These are phyloP conservation scores for Capitella teleta DNA, from an alignment of 1,140 invertebrate species.

Conservation along the genomic window DNA sequence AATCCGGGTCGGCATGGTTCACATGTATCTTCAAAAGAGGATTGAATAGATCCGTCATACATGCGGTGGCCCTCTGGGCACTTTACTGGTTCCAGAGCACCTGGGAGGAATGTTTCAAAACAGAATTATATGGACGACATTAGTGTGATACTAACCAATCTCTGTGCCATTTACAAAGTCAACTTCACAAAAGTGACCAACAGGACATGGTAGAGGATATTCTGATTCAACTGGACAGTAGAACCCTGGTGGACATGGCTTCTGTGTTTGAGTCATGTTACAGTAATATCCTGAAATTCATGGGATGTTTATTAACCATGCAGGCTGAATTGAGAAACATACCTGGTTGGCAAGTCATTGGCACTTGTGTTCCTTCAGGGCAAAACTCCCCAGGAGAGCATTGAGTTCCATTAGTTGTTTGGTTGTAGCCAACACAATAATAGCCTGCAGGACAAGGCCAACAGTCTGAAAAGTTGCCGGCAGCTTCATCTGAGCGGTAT, in stretches of 20 bases:
- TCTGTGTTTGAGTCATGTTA: slow-evolving; percentile 26
- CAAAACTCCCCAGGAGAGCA: slow-evolving; percentile 30
- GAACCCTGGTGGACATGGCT: slow-evolving; percentile 30
- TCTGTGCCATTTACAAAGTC: background rate
- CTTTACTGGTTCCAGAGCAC: slow-evolving; percentile 31
- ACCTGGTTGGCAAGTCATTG: slow-evolving; percentile 31
- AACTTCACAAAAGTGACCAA: slow-evolving; percentile 23
- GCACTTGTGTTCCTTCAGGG: slow-evolving; percentile 24
- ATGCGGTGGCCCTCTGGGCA: slow-evolving; percentile 29
- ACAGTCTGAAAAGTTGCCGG: slow-evolving; percentile 23
- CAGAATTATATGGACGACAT: background rate
- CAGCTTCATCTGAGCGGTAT: slow-evolving; percentile 20
- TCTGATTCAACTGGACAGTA: slow-evolving; percentile 32
- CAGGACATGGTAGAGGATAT: slow-evolving; percentile 28
- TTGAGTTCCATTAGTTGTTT: slow-evolving; percentile 26
- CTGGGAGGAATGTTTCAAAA: slow-evolving; percentile 14
- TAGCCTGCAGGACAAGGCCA: slow-evolving; percentile 28
- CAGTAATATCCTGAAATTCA: slow-evolving; percentile 32
- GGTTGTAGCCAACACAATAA: slow-evolving; percentile 27
- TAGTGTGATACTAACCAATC: background rate
- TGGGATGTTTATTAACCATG: background rate
- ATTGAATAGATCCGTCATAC: slow-evolving; percentile 22
- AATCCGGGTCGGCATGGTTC: slow-evolving; percentile 28
- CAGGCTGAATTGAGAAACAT: slow-evolving; percentile 1
- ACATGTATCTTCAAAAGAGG: slow-evolving; percentile 30